Conservation (phyloP, 2,888 invertebrate species). For the Drosophila recens region DNA sequence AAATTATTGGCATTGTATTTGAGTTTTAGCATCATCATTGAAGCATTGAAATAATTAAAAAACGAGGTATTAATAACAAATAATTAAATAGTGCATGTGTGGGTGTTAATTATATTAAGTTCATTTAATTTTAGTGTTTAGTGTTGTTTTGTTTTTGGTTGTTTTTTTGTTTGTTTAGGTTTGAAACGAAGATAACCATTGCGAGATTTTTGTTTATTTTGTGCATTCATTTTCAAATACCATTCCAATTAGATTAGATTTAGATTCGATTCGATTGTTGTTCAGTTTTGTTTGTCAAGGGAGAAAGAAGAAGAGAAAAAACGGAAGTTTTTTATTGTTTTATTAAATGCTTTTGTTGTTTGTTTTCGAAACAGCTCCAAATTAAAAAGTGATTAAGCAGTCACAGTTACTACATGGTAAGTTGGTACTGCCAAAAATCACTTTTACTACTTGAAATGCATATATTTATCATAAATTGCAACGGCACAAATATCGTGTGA, state of each 20-base stretch:
- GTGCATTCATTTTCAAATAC: conserved; percentile 30
- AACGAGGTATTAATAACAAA: neutral
- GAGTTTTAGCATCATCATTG: neutral
- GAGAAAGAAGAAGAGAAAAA: conserved; percentile 85
- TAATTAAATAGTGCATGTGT: neutral
- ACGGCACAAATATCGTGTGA: conserved; percentile 56
- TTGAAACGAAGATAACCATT: conserved; percentile 82
- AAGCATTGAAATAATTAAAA: neutral
- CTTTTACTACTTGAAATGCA: conserved; percentile 33
- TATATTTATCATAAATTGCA: conserved; percentile 32
- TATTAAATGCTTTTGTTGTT: conserved; percentile 62
- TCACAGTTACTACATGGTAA: conserved; percentile 14
- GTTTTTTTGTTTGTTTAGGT: conserved; percentile 44
- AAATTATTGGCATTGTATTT: neutral
- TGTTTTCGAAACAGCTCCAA: conserved; percentile 35
- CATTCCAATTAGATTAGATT: conserved; percentile 45
- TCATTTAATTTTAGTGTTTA: neutral
- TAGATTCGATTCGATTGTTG: conserved; percentile 55
- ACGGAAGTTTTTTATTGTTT: conserved; percentile 80
- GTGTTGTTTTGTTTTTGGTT: conserved; percentile 10
- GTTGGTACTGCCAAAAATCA: conserved; percentile 23
- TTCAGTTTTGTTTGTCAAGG: conserved; percentile 81
- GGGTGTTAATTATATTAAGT: no score
- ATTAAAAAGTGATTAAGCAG: conserved; percentile 46
- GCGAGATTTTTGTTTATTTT: conserved; percentile 28